Percentiles rank a stretch among this genome's conserved stretches.
Evolutionary conservation across 2,113 vertebrate genomes (phyloP).

Genomic region (Gavialis gangeticus): DNA sequence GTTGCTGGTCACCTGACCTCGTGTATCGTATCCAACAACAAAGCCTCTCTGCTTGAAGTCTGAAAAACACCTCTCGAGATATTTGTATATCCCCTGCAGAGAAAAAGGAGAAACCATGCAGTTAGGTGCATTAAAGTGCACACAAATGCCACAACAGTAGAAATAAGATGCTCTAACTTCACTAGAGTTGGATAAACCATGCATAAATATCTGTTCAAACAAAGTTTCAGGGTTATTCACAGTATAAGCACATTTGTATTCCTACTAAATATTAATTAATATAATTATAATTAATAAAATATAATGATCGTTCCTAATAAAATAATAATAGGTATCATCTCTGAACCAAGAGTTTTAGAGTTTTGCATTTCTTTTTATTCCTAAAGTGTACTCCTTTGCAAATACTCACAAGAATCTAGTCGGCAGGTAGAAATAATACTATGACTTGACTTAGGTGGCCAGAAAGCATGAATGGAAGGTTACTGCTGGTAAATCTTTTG

Average conservation of each 20-base stretch:
- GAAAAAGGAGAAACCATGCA: neutral
- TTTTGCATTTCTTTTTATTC: too few species aligned
- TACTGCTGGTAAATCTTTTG: neutral
- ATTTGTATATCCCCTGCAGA: conserved; percentile 89
- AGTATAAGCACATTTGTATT: neutral
- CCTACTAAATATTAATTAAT: neutral
- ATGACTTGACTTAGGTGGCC: neutral
- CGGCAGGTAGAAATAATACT: neutral
- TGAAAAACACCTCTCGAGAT: conserved; percentile 87
- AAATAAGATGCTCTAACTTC: neutral
- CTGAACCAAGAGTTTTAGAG: too few species aligned
- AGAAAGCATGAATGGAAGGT: neutral
- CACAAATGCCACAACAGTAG: neutral
- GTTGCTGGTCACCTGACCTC: conserved; percentile 91
- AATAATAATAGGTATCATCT: too few species aligned
- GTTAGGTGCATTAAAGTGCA: neutral
- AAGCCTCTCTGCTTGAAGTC: conserved; percentile 90
- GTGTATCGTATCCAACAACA: conserved; percentile 94
- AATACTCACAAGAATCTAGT: neutral
- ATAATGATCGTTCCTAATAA: too few species aligned
- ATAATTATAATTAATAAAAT: too few species aligned
- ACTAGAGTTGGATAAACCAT: neutral
- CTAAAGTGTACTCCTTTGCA: neutral
- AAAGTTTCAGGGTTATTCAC: fast-evolving
- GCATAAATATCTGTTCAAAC: neutral